phyloP scores from a whole-genome alignment of 2,888 invertebrate genomes.

The Dioctria rufipes region DNA sequence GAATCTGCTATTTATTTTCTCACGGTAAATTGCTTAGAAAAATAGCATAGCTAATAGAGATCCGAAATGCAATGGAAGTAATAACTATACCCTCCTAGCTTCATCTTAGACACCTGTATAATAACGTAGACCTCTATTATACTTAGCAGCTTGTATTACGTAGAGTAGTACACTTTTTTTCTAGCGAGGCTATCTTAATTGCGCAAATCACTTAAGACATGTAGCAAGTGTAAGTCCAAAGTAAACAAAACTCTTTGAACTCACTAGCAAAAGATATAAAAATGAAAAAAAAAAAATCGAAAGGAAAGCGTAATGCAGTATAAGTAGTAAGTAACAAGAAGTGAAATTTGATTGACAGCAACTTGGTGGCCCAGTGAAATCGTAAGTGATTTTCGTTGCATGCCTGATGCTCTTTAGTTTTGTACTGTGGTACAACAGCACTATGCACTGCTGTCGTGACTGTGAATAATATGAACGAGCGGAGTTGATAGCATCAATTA shows the following conservation, averaged over 20 bases:
- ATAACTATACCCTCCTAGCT: not conserved
- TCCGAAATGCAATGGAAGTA: not conserved
- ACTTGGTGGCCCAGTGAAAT: slow-evolving; percentile 20
- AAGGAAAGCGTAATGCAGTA: slow-evolving; percentile 31
- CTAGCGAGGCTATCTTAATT: not conserved
- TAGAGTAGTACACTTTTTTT: slow-evolving; percentile 27
- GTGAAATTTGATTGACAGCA: slow-evolving; percentile 37
- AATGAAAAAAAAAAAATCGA: slow-evolving; percentile 9
- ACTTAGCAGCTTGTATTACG: slow-evolving; percentile 11
- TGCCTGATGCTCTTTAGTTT: slow-evolving; percentile 20
- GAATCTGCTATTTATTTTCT: slow-evolving; percentile 14
- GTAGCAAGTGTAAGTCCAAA: slow-evolving; percentile 1
- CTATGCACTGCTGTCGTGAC: not conserved
- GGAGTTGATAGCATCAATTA: slow-evolving; percentile 24
- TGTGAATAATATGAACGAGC: not conserved
- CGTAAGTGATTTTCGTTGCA: slow-evolving; percentile 39
- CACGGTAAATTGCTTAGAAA: slow-evolving; percentile 22
- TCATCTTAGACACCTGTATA: not conserved
- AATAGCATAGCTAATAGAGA: not conserved
- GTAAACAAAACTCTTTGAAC: slow-evolving; percentile 6
- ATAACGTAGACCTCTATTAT: not conserved
- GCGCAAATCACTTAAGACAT: not conserved
- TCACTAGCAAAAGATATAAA: not conserved
- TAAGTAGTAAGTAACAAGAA: not conserved
- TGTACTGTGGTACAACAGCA: not conserved